These are phyloP conservation scores for Stictonetta naevosa DNA, from an alignment of 2,113 vertebrate genomes.

Conservation along the genomic window DNA sequence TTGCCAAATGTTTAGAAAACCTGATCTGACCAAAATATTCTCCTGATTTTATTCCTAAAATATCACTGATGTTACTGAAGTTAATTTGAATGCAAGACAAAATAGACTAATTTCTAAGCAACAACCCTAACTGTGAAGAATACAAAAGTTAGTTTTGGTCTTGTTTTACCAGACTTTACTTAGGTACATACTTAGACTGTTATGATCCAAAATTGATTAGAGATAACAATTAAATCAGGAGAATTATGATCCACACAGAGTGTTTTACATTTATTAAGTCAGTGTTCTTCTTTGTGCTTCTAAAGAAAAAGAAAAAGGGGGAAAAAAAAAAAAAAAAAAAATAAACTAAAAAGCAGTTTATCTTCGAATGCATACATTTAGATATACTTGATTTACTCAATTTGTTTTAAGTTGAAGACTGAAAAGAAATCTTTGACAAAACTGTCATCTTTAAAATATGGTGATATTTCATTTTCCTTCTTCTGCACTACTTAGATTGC, in stretches of 20 bases:
- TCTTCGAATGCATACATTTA: conserved; percentile 35
- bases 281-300: not conserved
- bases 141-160: not conserved
- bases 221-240: conserved; percentile 24
- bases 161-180: not conserved
- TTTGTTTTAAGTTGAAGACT: conserved; percentile 73
- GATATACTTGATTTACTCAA: conserved; percentile 65
- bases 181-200: not conserved
- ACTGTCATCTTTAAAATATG: conserved; percentile 77
- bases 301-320: not conserved
- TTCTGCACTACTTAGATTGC: conserved; percentile 73
- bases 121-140: not conserved
- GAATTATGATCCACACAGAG: not conserved
- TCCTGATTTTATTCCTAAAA: not conserved
- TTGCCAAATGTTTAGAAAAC: not conserved
- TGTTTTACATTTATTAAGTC: not conserved
- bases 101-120: not conserved
- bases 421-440: conserved; percentile 78
- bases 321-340: not conserved
- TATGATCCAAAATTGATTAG: not conserved
- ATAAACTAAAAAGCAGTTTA: not conserved
- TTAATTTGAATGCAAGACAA: not conserved
- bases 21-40: not conserved
- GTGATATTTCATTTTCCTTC: conserved; percentile 77
- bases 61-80: not conserved